These are phyloP conservation scores for Panurus biarmicus DNA, from an alignment of 2,113 vertebrate species.

Conservation along the genomic window DNA sequence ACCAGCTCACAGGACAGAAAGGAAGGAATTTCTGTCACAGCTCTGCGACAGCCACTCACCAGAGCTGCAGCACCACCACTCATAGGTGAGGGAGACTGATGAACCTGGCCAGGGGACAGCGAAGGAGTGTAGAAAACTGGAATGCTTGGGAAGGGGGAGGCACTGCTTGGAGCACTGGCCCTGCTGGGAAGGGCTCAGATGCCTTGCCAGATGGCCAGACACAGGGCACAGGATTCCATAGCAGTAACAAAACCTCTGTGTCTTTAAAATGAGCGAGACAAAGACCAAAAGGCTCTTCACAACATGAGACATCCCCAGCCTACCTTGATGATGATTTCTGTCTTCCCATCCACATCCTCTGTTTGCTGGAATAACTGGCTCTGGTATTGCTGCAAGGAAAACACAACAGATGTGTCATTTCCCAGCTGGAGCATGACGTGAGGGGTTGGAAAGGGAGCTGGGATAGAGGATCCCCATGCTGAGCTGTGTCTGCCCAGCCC, in stretches of 20 bases:
- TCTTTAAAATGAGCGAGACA: not conserved
- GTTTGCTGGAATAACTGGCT: conserved; percentile 79
- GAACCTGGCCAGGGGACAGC: not conserved
- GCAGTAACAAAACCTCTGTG: not conserved
- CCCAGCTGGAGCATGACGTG: rapidly evolving
- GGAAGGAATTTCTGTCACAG: not conserved
- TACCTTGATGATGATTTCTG: conserved; percentile 89
- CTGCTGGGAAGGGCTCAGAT: not conserved
- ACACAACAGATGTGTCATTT: not conserved
- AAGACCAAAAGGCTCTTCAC: not conserved
- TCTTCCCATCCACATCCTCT: conserved; percentile 80
- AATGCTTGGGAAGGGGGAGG: not conserved
- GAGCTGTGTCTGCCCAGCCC: not conserved
- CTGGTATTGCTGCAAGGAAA: conserved; percentile 74
- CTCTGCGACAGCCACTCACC: not conserved
- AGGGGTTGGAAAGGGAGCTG: not conserved
- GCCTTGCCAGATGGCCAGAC: not conserved
- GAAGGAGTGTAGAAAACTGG: not conserved
- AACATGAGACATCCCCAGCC: not conserved
- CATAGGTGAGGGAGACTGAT: not conserved
- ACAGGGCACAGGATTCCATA: not conserved
- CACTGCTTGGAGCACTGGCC: not conserved
- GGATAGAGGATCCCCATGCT: not conserved
- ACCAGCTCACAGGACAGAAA: not conserved
- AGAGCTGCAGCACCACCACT: not conserved